phyloP scores from a whole-genome alignment of 1,140 invertebrate species.

The Ceratosolen solmsi region DNA sequence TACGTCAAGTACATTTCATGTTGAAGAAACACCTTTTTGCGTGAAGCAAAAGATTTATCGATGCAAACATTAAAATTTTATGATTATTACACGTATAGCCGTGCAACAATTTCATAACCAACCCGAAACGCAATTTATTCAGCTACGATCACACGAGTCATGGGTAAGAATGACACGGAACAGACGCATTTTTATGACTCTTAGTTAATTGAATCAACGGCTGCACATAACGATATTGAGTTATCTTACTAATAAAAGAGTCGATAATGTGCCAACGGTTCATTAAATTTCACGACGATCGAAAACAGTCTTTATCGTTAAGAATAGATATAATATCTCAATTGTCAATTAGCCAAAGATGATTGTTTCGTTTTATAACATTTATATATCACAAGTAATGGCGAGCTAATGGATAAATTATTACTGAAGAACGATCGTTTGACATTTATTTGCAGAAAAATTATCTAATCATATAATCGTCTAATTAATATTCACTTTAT shows the following conservation, averaged over 20 bases:
- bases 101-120: conserved; percentile 4
- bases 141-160: conserved; percentile 44
- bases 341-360: background rate
- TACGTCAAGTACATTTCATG: too few relatives aligned
- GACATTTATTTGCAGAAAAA: too few relatives aligned
- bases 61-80: conserved; percentile 34
- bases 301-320: background rate
- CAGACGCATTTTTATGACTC: conserved; percentile 58
- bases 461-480: too few relatives aligned
- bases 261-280: conserved; percentile 61
- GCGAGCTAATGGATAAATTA: background rate
- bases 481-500: too few relatives aligned
- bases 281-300: conserved; percentile 58
- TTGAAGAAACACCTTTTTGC: too few relatives aligned
- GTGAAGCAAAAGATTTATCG: background rate
- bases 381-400: background rate
- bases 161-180: conserved; percentile 6
- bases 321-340: background rate
- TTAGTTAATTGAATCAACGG: conserved; percentile 71
- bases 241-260: conserved; percentile 61
- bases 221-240: conserved; percentile 58
- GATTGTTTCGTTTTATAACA: background rate
- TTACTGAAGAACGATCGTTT: background rate
- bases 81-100: conserved; percentile 15
- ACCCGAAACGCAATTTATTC: conserved; percentile 49